These are phyloP conservation scores for Cliona cf. orientalis DNA, from an alignment of 37 sponge, comb jelly and placozoan genomes.

Conservation along the genomic window DNA sequence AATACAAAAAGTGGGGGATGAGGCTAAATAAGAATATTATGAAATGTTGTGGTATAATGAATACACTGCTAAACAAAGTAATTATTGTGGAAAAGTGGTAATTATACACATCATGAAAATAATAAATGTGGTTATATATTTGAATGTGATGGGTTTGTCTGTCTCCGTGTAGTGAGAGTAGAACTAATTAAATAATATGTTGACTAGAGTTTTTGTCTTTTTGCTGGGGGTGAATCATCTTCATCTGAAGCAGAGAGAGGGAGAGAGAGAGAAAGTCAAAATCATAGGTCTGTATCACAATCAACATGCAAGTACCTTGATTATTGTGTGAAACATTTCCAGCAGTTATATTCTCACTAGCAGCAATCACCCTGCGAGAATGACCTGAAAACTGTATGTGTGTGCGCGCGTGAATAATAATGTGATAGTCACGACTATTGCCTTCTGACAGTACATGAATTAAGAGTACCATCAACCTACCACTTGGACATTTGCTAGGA, in stretches of 20 bases:
- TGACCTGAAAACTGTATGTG: slow-evolving; percentile 53
- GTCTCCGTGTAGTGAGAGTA: neutral
- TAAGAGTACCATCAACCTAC: too few species aligned
- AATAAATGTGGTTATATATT: neutral
- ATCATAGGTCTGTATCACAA: neutral
- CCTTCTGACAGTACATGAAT: too few species aligned
- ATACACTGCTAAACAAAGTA: too few species aligned
- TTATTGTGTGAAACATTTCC: slow-evolving; percentile 1
- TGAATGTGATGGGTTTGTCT: neutral
- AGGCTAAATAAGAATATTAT: neutral
- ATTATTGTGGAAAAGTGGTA: too few species aligned
- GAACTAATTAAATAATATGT: neutral
- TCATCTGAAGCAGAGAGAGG: slow-evolving; percentile 22
- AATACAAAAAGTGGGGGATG: neutral
- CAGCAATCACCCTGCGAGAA: slow-evolving; percentile 37
- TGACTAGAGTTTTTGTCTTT: slow-evolving; percentile 14
- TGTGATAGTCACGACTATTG: too few species aligned
- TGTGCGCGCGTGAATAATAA: too few species aligned
- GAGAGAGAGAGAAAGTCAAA: neutral
- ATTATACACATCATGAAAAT: neutral
- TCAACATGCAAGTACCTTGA: neutral
- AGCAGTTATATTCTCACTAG: slow-evolving; percentile 24
- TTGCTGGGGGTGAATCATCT: slow-evolving; percentile 25
- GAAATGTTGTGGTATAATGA: too few species aligned
- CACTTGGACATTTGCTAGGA: too few species aligned